Evolutionary conservation across 2,888 invertebrate species (phyloP).

Genomic region (Chelonus formosanus): DNA sequence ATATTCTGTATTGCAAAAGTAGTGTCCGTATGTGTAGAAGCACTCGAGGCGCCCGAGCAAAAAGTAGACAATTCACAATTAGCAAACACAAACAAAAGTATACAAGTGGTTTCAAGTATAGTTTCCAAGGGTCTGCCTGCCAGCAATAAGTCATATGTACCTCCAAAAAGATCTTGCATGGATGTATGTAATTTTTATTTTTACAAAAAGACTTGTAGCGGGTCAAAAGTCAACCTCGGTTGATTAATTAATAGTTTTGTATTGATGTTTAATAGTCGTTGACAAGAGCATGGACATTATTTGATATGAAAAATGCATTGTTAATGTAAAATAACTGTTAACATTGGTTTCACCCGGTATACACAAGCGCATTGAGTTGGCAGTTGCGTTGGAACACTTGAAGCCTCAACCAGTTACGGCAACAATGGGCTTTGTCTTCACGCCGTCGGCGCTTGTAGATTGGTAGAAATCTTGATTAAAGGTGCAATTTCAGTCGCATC

Average conservation of each 20-base stretch:
- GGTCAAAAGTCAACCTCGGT: no score
- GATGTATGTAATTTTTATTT: background rate
- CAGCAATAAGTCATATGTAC: conserved; percentile 21
- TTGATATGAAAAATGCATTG: no score
- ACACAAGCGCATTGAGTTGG: conserved; percentile 33
- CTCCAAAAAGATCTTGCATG: no score
- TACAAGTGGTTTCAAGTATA: conserved; percentile 56
- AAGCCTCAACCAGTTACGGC: conserved; percentile 64
- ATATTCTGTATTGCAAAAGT: conserved; percentile 36
- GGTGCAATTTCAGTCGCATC: conserved; percentile 59
- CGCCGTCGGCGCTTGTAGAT: conserved; percentile 64
- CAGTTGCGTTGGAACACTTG: conserved; percentile 63
- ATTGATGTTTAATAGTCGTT: no score
- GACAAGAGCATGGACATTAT: no score
- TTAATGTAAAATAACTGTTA: conserved; percentile 20
- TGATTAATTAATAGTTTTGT: no score
- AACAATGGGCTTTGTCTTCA: conserved; percentile 65
- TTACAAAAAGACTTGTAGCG: no score
- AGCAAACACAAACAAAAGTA: conserved; percentile 63
- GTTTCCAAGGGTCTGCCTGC: conserved; percentile 33
- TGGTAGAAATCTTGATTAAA: conserved; percentile 66
- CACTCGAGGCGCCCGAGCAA: conserved; percentile 42
- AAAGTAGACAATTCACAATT: conserved; percentile 65
- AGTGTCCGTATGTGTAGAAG: conserved; percentile 12
- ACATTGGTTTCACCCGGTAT: conserved; percentile 11